phyloP scores from a whole-genome alignment of 2,113 vertebrate genomes.

The Rhynchomys soricoides region DNA sequence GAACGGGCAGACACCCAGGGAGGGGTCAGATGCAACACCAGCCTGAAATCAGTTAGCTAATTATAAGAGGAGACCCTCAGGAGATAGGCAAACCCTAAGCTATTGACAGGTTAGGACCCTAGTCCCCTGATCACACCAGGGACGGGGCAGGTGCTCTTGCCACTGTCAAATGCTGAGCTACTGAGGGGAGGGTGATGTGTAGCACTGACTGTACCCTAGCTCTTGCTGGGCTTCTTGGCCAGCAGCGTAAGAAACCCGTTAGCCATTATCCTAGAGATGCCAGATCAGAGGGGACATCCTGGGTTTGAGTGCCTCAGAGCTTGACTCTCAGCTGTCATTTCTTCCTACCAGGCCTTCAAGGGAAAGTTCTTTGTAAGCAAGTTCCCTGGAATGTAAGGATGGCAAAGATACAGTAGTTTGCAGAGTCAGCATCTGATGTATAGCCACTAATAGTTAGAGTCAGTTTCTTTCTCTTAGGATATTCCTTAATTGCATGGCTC shows the following conservation, averaged over 20 bases:
- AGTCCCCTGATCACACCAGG: neutral
- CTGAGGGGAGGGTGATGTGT: neutral
- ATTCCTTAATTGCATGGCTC: too few species aligned
- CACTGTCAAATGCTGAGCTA: neutral
- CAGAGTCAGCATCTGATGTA: too few species aligned
- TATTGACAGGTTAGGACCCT: neutral
- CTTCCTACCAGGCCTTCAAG: too few species aligned
- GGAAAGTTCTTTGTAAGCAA: too few species aligned
- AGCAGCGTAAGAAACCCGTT: neutral
- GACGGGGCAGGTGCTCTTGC: too few species aligned
- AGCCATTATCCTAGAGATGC: neutral
- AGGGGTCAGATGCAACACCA: neutral
- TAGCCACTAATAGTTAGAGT: too few species aligned
- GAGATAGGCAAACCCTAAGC: neutral
- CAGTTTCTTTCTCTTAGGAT: too few species aligned
- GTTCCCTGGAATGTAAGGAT: too few species aligned
- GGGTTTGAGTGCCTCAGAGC: too few species aligned
- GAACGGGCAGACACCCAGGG: too few species aligned
- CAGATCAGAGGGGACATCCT: neutral
- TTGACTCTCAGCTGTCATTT: too few species aligned
- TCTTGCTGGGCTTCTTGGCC: neutral
- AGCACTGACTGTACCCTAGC: neutral
- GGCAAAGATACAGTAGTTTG: too few species aligned
- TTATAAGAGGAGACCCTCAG: neutral
- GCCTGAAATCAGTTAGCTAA: neutral